Evolutionary conservation across 2,113 vertebrate species (phyloP).

Genomic region (Polyodon spathula): DNA sequence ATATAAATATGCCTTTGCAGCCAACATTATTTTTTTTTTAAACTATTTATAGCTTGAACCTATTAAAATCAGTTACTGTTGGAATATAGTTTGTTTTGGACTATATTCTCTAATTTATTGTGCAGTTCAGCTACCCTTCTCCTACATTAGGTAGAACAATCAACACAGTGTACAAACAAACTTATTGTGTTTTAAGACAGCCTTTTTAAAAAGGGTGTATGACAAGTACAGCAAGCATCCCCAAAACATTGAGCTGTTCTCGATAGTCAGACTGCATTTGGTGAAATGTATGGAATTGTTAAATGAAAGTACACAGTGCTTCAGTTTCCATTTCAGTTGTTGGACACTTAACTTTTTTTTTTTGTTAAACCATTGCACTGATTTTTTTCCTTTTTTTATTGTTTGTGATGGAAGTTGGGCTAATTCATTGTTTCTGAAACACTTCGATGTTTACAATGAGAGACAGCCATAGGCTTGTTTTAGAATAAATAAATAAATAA

Average conservation of each 20-base stretch:
- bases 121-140: slow-evolving; percentile 8
- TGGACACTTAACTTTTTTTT: slow-evolving; percentile 28
- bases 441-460: slow-evolving; percentile 65
- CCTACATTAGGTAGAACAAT: no score
- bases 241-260: no score
- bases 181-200: no score
- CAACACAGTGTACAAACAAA: no score
- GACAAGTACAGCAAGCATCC: no score
- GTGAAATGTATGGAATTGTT: slow-evolving; percentile 15
- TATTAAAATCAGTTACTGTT: slow-evolving; percentile 11
- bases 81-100: background rate
- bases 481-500: slow-evolving; percentile 23
- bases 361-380: slow-evolving; percentile 73
- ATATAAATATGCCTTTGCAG: background rate
- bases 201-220: no score
- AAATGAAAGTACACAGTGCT: slow-evolving; percentile 31
- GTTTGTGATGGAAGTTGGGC: slow-evolving; percentile 51
- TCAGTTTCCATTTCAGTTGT: slow-evolving; percentile 33
- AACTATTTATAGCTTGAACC: slow-evolving; percentile 10
- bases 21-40: slow-evolving; percentile 11
- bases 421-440: slow-evolving; percentile 53
- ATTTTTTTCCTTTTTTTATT: slow-evolving; percentile 53
- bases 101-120: slow-evolving; percentile 8
- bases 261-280: no score
- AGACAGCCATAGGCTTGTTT: slow-evolving; percentile 45